Evolutionary conservation across 2,888 invertebrate species (phyloP), one percentile per base, ranked within the genome.

Genomic region (Nomada hirtipes): DNA sequence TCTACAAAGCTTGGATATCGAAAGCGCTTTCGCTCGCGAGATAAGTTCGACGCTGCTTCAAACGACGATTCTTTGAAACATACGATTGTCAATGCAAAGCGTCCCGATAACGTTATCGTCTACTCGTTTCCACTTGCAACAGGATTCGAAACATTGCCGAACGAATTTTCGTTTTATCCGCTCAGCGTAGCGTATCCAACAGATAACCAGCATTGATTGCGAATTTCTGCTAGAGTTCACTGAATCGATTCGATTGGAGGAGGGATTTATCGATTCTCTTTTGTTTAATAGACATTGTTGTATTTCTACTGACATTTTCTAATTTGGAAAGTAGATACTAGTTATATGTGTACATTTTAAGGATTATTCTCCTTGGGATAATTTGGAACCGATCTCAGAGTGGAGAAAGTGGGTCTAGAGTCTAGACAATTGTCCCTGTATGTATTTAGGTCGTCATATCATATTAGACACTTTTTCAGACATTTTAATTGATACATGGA

Each of bases 11-110:
- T 57, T 67, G 55, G 53, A 42, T 70, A 85, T 78, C 82, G 75
- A 50, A 57, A 72, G 86, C 72, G 72, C 85, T 86, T 77, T 73
- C 26, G 57, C 70, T 67, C n/a, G 53, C 36, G 36, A 69, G 83
- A 86, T 86, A 83, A 80, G 55, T 7, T 26, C n/a, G 42, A 69
- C 29, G 65, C 65, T 57, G 67, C 72, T 79, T 63, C 69, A 57
- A 76, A 76, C 70, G 26, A 55, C 36, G n/a, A 53, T 65, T 73
- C 80, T 53, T 59, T 36, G 72, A 72, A 80, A 64, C 72, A 69
- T 18, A 26, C 59, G 61, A 64, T 76, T 72, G 68, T 67, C 63
- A 76, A 59, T 80, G 63, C 71, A 80, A 72, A 23, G 67, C 36
- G 70, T 23, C 23, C 4, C 61, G 80, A 82, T 82, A 80, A 59